A percentile compares a stretch with the other conserved stretches of the same genome.
These are phyloP conservation scores for Lasiurus borealis DNA, from an alignment of 2,113 vertebrate genomes.

Conservation along the genomic window DNA sequence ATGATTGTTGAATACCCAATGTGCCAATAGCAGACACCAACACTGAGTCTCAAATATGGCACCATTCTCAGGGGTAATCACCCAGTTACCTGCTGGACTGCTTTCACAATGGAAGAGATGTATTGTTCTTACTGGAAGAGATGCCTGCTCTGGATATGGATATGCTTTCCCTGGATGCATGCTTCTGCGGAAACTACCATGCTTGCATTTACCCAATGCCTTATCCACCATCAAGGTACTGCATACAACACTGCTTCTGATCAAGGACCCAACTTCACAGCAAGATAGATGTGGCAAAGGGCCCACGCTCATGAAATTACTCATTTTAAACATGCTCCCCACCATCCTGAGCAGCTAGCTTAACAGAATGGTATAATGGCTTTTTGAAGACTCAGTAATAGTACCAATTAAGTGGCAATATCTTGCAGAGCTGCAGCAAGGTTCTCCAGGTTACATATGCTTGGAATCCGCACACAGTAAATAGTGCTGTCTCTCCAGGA, in stretches of 20 bases:
- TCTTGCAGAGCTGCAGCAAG: neutral
- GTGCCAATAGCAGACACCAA: neutral
- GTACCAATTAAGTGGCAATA: neutral
- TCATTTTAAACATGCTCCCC: neutral
- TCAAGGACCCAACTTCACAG: neutral
- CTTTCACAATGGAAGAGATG: neutral
- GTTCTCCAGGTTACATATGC: neutral
- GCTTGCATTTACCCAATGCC: neutral
- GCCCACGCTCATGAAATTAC: neutral
- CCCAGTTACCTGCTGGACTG: neutral
- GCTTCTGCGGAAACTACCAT: neutral
- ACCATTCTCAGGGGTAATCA: neutral
- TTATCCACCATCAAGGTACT: neutral
- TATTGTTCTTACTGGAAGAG: neutral
- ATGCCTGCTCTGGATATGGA: neutral
- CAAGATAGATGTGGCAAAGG: neutral
- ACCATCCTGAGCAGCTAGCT: neutral
- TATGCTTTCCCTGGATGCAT: neutral
- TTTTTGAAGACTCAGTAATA: neutral
- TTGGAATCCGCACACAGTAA: neutral
- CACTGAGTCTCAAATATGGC: neutral
- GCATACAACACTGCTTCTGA: neutral
- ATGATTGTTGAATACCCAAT: neutral
- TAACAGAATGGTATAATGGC: neutral
- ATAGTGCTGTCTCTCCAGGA: neutral